Base-by-base conservation (phyloP, 2,797 vertebrate genomes). In the Manis crassicaudata region DNA sequence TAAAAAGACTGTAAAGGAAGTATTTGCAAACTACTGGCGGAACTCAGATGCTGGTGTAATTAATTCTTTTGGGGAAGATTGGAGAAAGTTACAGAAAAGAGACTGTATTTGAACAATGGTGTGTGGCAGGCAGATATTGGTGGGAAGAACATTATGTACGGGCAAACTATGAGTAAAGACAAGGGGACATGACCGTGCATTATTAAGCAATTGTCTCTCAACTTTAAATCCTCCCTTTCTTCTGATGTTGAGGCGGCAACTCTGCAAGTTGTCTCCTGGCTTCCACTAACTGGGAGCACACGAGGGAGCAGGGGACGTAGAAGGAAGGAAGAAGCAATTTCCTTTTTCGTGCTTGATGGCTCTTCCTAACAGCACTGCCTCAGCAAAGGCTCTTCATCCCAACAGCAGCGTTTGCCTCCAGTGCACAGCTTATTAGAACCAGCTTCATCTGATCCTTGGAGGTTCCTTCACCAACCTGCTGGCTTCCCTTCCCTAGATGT, bases 11-110 rank as follows among this genome's bases (percentile, higher is more conserved):
- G 50, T 40, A 88, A 75, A 77, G 77, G 46, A 91, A 17, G 18
- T 52, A 54, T 62, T 85, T 95, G 56, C 50, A 88, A 95, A 93
- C 17, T 21, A 65, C 73, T 82, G 80, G 56, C 35, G 56, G 50
- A 91, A 82, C 67, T 83, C 73, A 88, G 68, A 79, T 40, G 56
- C 43, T 80, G 7, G 13, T 40, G 4, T n/a, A 81, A 90, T 65
- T 65, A 88, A 65, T 96, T 90, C 68, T 29, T 76, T 82, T 72
- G 43, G 20, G 56, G 43, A 70, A 84, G 46, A 67, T 65, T 10
- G 75, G 23, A 35, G n/a, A 85, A 40, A 29, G 79, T 32, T 25
- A 77, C 43, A 67, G 82, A 56, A 67, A 88, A 46, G 56, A 70
- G 10, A 62, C 4, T 54, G 27, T 76, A 40, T 79, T 79, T 87